Evolutionary conservation across 23 tunicate species (phyloP).

Genomic region (Oikopleura albicans): DNA sequence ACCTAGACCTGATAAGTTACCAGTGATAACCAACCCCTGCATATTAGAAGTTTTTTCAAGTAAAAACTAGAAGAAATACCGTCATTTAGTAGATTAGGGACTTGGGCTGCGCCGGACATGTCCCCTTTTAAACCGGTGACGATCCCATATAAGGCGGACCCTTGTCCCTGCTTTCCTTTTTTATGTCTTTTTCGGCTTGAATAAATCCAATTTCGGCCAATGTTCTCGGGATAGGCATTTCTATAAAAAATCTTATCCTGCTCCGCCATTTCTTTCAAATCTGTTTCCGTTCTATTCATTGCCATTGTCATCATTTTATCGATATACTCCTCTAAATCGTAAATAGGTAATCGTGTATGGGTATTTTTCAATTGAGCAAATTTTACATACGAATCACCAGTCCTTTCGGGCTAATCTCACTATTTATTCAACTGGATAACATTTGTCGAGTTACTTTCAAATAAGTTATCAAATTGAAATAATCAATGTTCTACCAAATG

Average conservation of each 20-base stretch:
- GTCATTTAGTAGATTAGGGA: too few species aligned
- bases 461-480: neutral
- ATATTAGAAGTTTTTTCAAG: too few species aligned
- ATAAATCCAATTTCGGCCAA: conserved; percentile 37
- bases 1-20: neutral
- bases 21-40: too few species aligned
- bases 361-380: too few species aligned
- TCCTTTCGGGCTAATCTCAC: too few species aligned
- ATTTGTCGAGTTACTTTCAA: neutral
- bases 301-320: neutral
- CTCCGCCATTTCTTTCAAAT: conserved; percentile 30
- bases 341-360: too few species aligned
- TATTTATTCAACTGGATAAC: neutral
- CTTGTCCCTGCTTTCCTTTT: conserved; percentile 24
- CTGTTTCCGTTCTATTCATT: neutral
- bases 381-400: too few species aligned
- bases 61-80: too few species aligned
- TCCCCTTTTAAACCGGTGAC: conserved; percentile 44
- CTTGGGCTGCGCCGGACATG: conserved; percentile 20
- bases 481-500: neutral
- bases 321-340: conserved; percentile 3
- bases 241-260: conserved; percentile 30
- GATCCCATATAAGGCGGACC: conserved; percentile 30
- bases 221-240: conserved; percentile 55
- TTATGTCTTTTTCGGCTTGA: conserved; percentile 34